A percentile compares a stretch with the other conserved stretches of the same genome.
These are phyloP conservation scores for Gopherus evgoodei DNA, from an alignment of 2,113 vertebrate genomes.

Conservation along the genomic window DNA sequence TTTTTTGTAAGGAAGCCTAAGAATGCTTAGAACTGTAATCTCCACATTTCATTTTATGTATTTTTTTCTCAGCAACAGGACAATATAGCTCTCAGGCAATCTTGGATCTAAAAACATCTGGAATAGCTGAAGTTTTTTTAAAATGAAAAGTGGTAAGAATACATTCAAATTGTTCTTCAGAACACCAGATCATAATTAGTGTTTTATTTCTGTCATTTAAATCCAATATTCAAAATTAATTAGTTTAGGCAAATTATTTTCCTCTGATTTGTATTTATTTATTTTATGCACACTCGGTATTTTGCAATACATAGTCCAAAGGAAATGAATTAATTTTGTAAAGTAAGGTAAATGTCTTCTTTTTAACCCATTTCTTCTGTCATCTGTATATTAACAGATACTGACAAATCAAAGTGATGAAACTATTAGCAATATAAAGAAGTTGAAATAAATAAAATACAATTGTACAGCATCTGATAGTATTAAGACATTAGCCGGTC, in stretches of 20 bases:
- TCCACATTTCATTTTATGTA: conserved; percentile 53
- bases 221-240: conserved; percentile 53
- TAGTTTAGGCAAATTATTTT: conserved; percentile 52
- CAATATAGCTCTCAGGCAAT: not conserved
- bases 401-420: conserved; percentile 3
- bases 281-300: conserved; percentile 42
- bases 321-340: conserved; percentile 49
- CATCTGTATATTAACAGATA: conserved; percentile 34
- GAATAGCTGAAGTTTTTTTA: not conserved
- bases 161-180: not conserved
- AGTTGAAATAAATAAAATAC: conserved; percentile 18
- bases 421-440: conserved; percentile 8
- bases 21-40: conserved; percentile 25
- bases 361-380: conserved; percentile 6
- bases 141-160: conserved; percentile 49
- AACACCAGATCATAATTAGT: not conserved
- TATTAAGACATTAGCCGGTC: not conserved
- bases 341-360: conserved; percentile 35
- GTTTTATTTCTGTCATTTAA: not conserved
- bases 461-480: not conserved
- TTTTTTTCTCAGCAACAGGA: not conserved
- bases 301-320: conserved; percentile 39
- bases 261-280: conserved; percentile 54
- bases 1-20: conserved; percentile 28
- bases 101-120: not conserved